Evolutionary conservation across 2,113 vertebrate species (phyloP).

Genomic region (Ginglymostoma cirratum): DNA sequence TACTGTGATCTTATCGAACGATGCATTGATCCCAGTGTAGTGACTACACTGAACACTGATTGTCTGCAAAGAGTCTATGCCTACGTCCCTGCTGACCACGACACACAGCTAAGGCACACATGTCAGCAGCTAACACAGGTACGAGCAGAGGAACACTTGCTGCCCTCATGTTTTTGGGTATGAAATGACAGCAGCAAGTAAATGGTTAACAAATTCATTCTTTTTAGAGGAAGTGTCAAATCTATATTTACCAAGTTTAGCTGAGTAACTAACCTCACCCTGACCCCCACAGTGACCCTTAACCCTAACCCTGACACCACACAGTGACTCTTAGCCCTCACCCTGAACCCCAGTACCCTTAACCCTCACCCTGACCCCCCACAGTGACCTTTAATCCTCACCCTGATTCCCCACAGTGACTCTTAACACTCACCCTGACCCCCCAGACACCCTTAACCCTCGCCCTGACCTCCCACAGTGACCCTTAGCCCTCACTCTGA

Average conservation of each 20-base stretch:
- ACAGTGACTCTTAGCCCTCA: too few species aligned
- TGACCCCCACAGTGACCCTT: too few species aligned
- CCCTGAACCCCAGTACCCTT: too few species aligned
- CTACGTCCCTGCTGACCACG: neutral
- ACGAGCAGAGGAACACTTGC: slow-evolving; percentile 39
- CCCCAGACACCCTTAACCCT: too few species aligned
- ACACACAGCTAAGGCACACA: slow-evolving; percentile 30
- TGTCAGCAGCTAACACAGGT: slow-evolving; percentile 49
- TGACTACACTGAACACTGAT: neutral
- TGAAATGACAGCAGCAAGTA: neutral
- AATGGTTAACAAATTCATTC: neutral
- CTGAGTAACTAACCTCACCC: too few species aligned
- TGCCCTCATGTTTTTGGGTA: neutral
- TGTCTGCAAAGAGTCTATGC: slow-evolving; percentile 38
- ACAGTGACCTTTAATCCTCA: too few species aligned
- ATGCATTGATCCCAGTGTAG: slow-evolving; percentile 29
- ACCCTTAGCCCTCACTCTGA: too few species aligned
- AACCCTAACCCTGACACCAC: too few species aligned
- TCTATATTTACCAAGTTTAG: neutral
- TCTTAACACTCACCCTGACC: too few species aligned
- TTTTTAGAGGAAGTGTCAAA: neutral
- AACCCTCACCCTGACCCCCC: too few species aligned
- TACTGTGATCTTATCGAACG: slow-evolving; percentile 42
- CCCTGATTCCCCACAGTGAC: too few species aligned
- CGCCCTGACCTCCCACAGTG: too few species aligned